phyloP scores from a whole-genome alignment of 2,113 vertebrate genomes.

The Ranitomeya variabilis region DNA sequence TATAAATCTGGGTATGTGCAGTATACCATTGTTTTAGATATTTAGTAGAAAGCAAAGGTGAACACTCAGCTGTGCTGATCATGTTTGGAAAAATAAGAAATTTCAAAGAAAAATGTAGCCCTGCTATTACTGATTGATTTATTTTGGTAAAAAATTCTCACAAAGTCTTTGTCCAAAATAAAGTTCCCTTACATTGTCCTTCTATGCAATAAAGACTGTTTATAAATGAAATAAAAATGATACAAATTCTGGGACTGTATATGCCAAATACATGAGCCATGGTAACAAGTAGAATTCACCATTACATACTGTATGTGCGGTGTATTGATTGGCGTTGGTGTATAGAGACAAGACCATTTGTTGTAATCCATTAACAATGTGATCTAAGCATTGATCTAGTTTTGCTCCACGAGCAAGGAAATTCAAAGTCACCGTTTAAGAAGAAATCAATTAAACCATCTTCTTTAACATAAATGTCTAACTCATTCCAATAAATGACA shows the following conservation, averaged over 20 bases:
- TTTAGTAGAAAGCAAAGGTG: no score
- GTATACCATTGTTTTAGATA: no score
- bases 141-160: background rate
- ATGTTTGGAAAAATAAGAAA: no score
- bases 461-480: constrained; percentile 51
- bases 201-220: background rate
- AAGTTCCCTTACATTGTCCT: background rate
- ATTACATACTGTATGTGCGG: background rate
- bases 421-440: constrained; percentile 54
- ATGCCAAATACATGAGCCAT: background rate
- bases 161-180: background rate
- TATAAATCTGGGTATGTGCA: no score
- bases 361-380: constrained; percentile 32
- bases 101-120: no score
- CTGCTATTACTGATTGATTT: no score
- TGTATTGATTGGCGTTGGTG: constrained; percentile 20
- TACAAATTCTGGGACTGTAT: background rate
- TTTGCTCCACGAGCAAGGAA: constrained; percentile 45
- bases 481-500: constrained; percentile 47
- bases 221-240: background rate
- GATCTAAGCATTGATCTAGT: constrained; percentile 34
- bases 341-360: constrained; percentile 38
- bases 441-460: constrained; percentile 56
- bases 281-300: background rate
- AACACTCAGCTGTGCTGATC: no score